phyloP scores from a whole-genome alignment of 1,140 invertebrate species.

The Mya arenaria region DNA sequence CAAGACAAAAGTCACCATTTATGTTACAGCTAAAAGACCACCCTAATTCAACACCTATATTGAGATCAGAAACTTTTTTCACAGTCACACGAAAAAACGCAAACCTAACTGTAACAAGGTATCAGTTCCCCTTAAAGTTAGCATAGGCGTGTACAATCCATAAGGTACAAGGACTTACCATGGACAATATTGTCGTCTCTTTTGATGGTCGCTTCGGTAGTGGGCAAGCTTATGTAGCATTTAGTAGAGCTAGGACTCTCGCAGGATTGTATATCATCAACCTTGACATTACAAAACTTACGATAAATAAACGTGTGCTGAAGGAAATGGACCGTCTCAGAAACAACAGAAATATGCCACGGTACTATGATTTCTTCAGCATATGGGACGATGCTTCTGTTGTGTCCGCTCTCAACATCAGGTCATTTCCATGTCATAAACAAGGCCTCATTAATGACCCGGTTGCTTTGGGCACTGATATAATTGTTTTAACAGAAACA shows the following conservation, averaged over 20 bases:
- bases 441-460: neutral
- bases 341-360: neutral
- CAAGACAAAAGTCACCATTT: slow-evolving; percentile 15
- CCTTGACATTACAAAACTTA: neutral
- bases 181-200: slow-evolving; percentile 9
- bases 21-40: neutral
- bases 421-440: neutral
- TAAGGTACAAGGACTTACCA: slow-evolving; percentile 36
- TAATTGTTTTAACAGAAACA: slow-evolving; percentile 26
- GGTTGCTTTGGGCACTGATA: neutral
- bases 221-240: slow-evolving; percentile 53
- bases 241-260: slow-evolving; percentile 13
- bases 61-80: neutral
- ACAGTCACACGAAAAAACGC: neutral
- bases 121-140: slow-evolving; percentile 41
- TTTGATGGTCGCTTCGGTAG: slow-evolving; percentile 1
- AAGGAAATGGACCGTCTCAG: neutral
- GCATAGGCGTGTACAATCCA: slow-evolving; percentile 42
- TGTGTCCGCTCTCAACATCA: slow-evolving; percentile 1
- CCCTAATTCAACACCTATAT: neutral
- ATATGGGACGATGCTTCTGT: neutral
- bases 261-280: neutral
- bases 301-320: neutral
- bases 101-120: neutral
- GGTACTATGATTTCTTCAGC: neutral